These are phyloP conservation scores for Psilopsiagon aurifrons DNA, from an alignment of 2,113 vertebrate genomes.

Conservation along the genomic window DNA sequence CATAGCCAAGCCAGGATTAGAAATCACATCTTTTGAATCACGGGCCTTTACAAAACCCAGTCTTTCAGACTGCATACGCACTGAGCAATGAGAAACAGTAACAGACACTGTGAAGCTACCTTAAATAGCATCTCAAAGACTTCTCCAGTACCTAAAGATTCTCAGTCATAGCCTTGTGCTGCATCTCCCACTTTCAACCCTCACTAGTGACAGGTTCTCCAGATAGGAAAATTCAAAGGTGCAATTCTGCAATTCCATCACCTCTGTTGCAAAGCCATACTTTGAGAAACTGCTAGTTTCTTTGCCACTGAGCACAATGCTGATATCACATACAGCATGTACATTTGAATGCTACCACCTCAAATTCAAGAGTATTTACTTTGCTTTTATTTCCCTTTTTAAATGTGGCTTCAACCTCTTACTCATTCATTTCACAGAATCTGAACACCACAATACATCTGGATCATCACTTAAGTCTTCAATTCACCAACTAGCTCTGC, in stretches of 20 bases:
- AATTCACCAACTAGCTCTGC: not conserved
- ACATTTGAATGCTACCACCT: not conserved
- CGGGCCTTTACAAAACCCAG: not conserved
- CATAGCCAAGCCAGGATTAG: not conserved
- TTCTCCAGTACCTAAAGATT: not conserved
- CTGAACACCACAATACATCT: not conserved
- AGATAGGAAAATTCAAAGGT: not conserved
- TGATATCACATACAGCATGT: accelerated
- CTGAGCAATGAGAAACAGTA: not conserved
- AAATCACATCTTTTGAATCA: not conserved
- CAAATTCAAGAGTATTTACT: not conserved
- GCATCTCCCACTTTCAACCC: not conserved
- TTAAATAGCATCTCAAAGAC: not conserved
- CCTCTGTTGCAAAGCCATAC: accelerated
- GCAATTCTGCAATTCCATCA: not conserved
- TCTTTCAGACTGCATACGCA: not conserved
- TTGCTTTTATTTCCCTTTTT: not conserved
- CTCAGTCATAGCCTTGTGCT: not conserved
- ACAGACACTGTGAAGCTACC: not conserved
- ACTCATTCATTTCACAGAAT: not conserved
- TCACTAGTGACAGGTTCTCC: not conserved
- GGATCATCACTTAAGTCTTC: not conserved
- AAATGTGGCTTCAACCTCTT: not conserved
- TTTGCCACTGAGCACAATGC: not conserved
- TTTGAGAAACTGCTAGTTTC: not conserved